A percentile compares a stretch with the other conserved stretches of the same genome.
phyloP scores from a whole-genome alignment of 2,797 vertebrate species.

The Phylloscopus collybita region DNA sequence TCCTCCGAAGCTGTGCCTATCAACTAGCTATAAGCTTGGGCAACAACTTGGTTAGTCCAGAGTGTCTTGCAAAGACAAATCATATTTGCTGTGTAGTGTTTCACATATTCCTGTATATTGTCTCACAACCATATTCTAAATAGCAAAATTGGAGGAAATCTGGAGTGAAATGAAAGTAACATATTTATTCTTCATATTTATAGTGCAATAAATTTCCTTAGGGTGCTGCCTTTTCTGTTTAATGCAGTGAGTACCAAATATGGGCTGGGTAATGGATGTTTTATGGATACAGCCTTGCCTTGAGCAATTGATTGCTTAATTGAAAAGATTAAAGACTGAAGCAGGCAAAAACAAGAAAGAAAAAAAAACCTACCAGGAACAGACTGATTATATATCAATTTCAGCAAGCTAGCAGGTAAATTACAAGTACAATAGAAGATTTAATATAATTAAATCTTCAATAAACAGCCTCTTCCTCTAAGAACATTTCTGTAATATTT shows the following conservation, averaged over 20 bases:
- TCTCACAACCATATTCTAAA: not conserved
- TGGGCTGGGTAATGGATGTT: slow-evolving; percentile 9
- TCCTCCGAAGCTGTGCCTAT: not conserved
- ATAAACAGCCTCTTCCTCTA: not conserved
- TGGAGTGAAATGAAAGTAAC: slow-evolving; percentile 17
- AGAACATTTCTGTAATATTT: not conserved
- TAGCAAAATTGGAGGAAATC: not conserved
- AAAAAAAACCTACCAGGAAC: not conserved
- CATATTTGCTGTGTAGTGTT: not conserved
- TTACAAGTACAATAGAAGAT: not conserved
- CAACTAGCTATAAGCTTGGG: not conserved
- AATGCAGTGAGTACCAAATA: not conserved
- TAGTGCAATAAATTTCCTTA: slow-evolving; percentile 1
- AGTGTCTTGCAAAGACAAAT: not conserved
- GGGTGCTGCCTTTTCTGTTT: not conserved
- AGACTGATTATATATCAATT: not conserved
- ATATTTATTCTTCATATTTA: slow-evolving; percentile 19
- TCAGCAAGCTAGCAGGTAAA: not conserved
- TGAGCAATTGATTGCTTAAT: slow-evolving; percentile 12
- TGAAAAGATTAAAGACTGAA: slow-evolving; percentile 5
- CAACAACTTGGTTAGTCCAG: not conserved
- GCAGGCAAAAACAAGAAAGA: not conserved
- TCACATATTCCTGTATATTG: not conserved
- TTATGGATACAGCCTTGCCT: slow-evolving; percentile 17
- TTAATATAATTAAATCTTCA: not conserved